These are phyloP conservation scores for Chamaetylas fuelleborni DNA, from an alignment of 2,113 vertebrate species.

Conservation along the genomic window DNA sequence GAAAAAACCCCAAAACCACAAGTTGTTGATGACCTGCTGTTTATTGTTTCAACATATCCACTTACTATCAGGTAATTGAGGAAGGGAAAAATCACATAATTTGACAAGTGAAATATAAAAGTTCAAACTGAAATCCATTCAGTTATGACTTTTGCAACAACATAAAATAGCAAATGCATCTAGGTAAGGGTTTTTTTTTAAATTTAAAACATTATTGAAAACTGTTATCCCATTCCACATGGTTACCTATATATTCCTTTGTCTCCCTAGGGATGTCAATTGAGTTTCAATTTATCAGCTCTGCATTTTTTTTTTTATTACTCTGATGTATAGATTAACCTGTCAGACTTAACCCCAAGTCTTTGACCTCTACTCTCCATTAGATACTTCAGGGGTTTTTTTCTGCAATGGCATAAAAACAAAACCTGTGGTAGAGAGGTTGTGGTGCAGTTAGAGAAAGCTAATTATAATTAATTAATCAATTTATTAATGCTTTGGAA, in stretches of 20 bases:
- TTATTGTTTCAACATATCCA: neutral
- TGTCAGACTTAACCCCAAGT: neutral
- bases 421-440: neutral
- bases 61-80: neutral
- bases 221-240: neutral
- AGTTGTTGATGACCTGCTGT: neutral
- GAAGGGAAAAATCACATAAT: neutral
- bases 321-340: conserved; percentile 6
- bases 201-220: neutral
- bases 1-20: neutral
- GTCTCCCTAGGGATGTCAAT: neutral
- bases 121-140: neutral
- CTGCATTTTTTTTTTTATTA: neutral
- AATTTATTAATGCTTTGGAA: conserved; percentile 48
- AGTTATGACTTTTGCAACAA: neutral
- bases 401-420: neutral
- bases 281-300: neutral
- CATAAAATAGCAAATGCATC: neutral
- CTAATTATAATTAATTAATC: conserved; percentile 52
- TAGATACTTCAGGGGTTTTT: neutral
- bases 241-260: neutral
- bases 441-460: neutral
- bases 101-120: neutral
- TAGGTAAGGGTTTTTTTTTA: neutral
- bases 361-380: neutral